Evolutionary conservation across 2,888 invertebrate species (phyloP).

Genomic region (Acronicta psi): DNA sequence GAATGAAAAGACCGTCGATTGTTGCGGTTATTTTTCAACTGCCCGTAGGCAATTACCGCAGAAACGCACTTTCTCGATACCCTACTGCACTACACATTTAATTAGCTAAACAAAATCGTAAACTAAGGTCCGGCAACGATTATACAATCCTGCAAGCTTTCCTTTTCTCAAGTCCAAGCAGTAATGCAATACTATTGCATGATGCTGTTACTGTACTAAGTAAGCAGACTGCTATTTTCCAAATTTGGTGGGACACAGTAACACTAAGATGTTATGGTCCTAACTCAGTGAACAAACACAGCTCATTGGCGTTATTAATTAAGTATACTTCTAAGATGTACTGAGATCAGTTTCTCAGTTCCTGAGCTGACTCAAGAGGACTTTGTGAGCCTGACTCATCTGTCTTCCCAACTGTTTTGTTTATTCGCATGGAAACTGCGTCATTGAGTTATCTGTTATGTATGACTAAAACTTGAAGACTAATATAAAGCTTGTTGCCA

Average conservation of each 20-base stretch:
- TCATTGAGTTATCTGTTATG: constrained; percentile 39
- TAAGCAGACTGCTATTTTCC: constrained; percentile 34
- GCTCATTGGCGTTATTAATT: constrained; percentile 18
- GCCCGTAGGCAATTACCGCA: constrained; percentile 63
- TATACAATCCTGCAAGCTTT: constrained; percentile 34
- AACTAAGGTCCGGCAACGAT: constrained; percentile 55
- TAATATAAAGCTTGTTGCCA: not conserved
- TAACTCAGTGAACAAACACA: constrained; percentile 9
- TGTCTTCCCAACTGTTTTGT: constrained; percentile 17
- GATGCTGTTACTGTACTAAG: too few species aligned
- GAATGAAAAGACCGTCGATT: constrained; percentile 68
- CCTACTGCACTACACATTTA: constrained; percentile 47
- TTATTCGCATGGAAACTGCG: constrained; percentile 23
- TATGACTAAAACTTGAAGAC: constrained; percentile 22
- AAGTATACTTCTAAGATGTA: not conserved
- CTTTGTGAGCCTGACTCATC: constrained; percentile 28
- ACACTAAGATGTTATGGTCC: constrained; percentile 8
- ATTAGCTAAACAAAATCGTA: constrained; percentile 67
- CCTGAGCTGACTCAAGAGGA: constrained; percentile 21
- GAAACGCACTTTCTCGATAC: constrained; percentile 70
- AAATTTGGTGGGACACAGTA: constrained; percentile 33
- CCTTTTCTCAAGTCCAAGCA: constrained; percentile 26
- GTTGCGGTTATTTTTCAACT: constrained; percentile 72
- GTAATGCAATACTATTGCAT: constrained; percentile 20
- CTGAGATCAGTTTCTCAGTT: constrained; percentile 1